A percentile compares a stretch with the other conserved stretches of the same genome.
phyloP scores from a whole-genome alignment of 1,140 invertebrate genomes.

The Stegodyphus mimosarum region DNA sequence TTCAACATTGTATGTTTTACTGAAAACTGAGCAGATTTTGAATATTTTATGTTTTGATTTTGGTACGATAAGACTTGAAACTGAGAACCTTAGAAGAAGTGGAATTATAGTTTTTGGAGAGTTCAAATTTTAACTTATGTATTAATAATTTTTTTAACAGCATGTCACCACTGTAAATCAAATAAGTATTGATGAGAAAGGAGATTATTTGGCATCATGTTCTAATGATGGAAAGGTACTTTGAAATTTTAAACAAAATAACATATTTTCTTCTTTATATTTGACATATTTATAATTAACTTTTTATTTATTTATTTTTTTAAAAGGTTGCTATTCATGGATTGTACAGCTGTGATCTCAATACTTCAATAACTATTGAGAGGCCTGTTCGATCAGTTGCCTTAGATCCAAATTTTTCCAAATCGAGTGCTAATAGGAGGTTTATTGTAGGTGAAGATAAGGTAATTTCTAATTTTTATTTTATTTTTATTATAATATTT shows the following conservation, averaged over 20 bases:
- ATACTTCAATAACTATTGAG: slow-evolving; percentile 81
- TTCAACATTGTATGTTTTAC: no score
- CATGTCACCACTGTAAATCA: slow-evolving; percentile 92
- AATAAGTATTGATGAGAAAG: slow-evolving; percentile 91
- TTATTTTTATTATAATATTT: neutral
- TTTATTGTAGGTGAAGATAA: slow-evolving; percentile 83
- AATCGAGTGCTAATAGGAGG: slow-evolving; percentile 78
- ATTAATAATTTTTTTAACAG: slow-evolving; percentile 63
- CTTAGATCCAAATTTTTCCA: slow-evolving; percentile 88
- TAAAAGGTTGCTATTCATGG: slow-evolving; percentile 70
- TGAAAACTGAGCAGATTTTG: no score
- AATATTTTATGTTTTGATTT: no score
- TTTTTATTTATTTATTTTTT: neutral
- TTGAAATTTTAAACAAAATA: neutral
- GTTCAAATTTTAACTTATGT: neutral
- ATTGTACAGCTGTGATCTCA: slow-evolving; percentile 84
- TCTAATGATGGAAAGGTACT: slow-evolving; percentile 92
- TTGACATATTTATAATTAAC: neutral
- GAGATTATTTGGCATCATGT: slow-evolving; percentile 92
- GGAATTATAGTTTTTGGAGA: no score
- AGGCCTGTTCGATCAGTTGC: slow-evolving; percentile 87
- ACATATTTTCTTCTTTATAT: neutral
- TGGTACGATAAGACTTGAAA: no score
- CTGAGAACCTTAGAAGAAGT: no score
- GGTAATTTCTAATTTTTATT: slow-evolving; percentile 61